phyloP scores from a whole-genome alignment of 2,797 vertebrate species.

The Tokudaia muenninki region DNA sequence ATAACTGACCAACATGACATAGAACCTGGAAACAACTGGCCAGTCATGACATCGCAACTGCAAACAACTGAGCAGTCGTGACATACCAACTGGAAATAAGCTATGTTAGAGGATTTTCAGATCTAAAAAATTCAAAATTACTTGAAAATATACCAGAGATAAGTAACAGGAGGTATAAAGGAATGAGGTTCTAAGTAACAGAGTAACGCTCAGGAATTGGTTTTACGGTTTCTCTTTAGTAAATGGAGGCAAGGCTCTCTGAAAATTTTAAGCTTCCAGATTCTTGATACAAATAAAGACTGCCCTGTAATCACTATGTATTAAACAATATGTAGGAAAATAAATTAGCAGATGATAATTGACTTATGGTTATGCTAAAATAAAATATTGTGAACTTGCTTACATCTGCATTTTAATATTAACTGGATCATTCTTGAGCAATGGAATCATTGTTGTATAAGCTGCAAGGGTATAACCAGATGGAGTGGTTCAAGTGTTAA shows the following conservation, averaged over 20 bases:
- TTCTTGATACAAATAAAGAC: background rate
- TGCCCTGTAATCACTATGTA: background rate
- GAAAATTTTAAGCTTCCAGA: background rate
- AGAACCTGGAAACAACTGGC: background rate
- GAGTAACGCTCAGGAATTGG: background rate
- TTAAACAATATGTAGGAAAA: background rate
- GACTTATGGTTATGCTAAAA: background rate
- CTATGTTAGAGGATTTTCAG: background rate
- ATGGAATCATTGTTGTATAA: background rate
- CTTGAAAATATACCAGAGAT: background rate
- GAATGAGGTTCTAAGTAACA: background rate
- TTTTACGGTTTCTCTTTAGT: background rate
- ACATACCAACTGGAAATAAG: background rate
- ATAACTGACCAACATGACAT: background rate
- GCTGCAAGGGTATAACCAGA: background rate
- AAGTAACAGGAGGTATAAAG: background rate
- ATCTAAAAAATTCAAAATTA: slow-evolving; percentile 22
- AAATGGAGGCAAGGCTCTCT: background rate
- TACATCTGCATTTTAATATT: background rate
- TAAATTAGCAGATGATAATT: background rate
- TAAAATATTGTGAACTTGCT: background rate
- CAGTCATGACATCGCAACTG: background rate
- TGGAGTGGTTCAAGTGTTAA: background rate
- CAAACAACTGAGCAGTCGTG: slow-evolving; percentile 9
- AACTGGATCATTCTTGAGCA: background rate